Conservation (phyloP, 1,140 invertebrate species). For the Zaprionus tsacasi region DNA sequence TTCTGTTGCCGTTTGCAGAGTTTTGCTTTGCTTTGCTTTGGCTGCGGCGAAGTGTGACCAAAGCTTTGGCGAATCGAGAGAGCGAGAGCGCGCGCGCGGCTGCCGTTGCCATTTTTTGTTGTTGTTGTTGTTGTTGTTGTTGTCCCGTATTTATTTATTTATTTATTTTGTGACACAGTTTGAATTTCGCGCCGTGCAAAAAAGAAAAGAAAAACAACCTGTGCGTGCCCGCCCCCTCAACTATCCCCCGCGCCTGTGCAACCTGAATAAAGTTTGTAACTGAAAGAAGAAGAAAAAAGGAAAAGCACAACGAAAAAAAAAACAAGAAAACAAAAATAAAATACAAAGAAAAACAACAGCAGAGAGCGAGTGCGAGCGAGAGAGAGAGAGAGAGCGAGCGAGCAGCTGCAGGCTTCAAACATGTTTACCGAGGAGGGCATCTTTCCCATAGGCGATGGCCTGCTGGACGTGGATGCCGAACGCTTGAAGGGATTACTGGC, state of each 20-base stretch:
- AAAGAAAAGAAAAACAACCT: slow-evolving; percentile 15
- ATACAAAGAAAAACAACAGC: slow-evolving; percentile 26
- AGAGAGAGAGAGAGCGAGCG: slow-evolving; percentile 3
- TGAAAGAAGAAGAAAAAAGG: slow-evolving; percentile 29
- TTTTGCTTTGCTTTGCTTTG: slow-evolving; percentile 5
- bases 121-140: slow-evolving; percentile 30
- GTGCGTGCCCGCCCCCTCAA: background rate
- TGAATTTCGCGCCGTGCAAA: slow-evolving; percentile 38
- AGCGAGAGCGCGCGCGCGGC: slow-evolving; percentile 54
- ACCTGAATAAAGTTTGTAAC: slow-evolving; percentile 30
- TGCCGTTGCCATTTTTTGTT: slow-evolving; percentile 7
- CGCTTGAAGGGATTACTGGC: slow-evolving; percentile 86
- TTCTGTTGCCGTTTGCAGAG: slow-evolving; percentile 20
- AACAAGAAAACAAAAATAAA: slow-evolving; percentile 7
- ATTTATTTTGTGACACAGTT: slow-evolving; percentile 41
- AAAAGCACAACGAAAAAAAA: slow-evolving; percentile 40
- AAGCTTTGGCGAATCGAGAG: slow-evolving; percentile 26
- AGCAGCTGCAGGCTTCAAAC: slow-evolving; percentile 24
- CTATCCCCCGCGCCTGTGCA: background rate
- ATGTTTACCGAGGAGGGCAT: slow-evolving; percentile 84
- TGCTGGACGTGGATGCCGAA: slow-evolving; percentile 87
- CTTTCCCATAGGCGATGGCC: slow-evolving; percentile 86
- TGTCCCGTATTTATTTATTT: background rate
- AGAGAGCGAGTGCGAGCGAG: background rate
- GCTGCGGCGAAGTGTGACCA: slow-evolving; percentile 46